A percentile compares a stretch with the other conserved stretches of the same genome.
These are phyloP conservation scores for Aeoliscus strigatus DNA, from an alignment of 2,797 vertebrate species.

Conservation along the genomic window DNA sequence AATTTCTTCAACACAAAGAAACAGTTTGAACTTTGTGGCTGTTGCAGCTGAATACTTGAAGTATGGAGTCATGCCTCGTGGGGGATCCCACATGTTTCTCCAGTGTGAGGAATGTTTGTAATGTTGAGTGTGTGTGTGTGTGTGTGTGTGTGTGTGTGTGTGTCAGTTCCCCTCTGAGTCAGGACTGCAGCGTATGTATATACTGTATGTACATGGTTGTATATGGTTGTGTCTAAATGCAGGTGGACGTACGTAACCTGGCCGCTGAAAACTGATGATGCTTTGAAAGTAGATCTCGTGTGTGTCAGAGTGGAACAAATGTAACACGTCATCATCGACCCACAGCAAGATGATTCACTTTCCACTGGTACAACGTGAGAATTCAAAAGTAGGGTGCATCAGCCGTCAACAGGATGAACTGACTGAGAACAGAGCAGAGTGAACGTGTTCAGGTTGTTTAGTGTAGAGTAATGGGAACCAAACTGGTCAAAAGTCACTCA, in stretches of 20 bases:
- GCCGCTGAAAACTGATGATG: no score
- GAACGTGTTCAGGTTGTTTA: slow-evolving; percentile 8
- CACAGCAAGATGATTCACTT: slow-evolving; percentile 55
- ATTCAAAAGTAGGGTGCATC: no score
- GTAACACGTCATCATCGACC: slow-evolving; percentile 9
- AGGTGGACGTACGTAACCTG: slow-evolving; percentile 20
- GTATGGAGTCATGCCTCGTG: slow-evolving; percentile 39
- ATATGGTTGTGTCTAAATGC: slow-evolving; percentile 9
- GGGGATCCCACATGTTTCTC: slow-evolving; percentile 38
- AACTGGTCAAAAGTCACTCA: slow-evolving; percentile 18
- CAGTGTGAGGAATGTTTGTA: slow-evolving; percentile 63
- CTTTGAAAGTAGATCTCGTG: no score
- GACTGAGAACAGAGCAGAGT: background rate
- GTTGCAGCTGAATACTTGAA: slow-evolving; percentile 33
- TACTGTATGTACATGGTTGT: background rate
- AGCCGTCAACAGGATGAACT: no score
- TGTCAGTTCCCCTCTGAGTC: background rate
- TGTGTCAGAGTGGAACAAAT: slow-evolving; percentile 19
- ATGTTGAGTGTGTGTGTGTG: slow-evolving; percentile 32
- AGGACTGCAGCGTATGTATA: background rate
- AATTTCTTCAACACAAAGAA: background rate
- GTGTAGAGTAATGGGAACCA: slow-evolving; percentile 4
- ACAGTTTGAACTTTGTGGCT: slow-evolving; percentile 1
- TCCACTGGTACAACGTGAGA: slow-evolving; percentile 12
- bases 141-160: slow-evolving; percentile 6